Evolutionary conservation across 2,113 vertebrate genomes (phyloP).

Genomic region (Periophthalmus modestus): DNA sequence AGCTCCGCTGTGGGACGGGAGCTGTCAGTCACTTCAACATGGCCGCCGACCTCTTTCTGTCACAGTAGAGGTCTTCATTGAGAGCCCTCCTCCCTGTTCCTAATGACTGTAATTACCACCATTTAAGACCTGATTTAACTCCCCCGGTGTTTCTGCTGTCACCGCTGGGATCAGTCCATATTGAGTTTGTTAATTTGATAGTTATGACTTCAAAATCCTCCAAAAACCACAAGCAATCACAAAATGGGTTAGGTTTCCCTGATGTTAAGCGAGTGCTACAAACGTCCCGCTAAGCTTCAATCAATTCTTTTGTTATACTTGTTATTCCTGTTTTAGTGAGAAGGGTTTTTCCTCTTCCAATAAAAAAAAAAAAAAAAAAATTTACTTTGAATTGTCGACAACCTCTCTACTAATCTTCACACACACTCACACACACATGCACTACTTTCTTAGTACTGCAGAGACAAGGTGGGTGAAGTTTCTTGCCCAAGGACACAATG

Average conservation of each 20-base stretch:
- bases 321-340: too few species aligned
- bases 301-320: neutral
- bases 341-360: too few species aligned
- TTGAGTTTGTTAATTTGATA: neutral
- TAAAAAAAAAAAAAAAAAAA: too few species aligned
- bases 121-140: neutral
- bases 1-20: neutral
- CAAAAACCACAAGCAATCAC: neutral
- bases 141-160: neutral
- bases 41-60: conserved; percentile 3
- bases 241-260: neutral
- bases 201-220: neutral
- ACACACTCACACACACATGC: too few species aligned
- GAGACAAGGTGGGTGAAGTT: too few species aligned
- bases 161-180: neutral
- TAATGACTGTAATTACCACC: neutral
- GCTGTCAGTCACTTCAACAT: conserved; percentile 5
- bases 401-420: too few species aligned
- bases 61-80: neutral
- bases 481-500: too few species aligned
- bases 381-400: too few species aligned
- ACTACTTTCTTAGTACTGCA: too few species aligned
- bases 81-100: neutral
- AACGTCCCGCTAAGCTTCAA: neutral
- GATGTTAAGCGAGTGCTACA: neutral